These are phyloP conservation scores for Euborellia annulipes DNA, from an alignment of 1,140 invertebrate genomes.

Conservation along the genomic window DNA sequence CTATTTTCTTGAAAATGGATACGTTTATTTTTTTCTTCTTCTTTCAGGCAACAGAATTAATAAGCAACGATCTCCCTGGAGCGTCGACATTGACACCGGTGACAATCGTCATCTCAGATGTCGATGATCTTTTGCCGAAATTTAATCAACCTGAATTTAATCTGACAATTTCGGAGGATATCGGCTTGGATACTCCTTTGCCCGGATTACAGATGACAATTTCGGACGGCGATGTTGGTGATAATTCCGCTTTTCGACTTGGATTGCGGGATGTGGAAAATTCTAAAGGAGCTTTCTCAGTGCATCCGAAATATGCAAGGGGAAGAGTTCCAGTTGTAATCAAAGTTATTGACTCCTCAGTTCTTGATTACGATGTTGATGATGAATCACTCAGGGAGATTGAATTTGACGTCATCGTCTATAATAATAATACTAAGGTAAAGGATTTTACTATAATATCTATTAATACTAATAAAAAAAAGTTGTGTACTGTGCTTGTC, in stretches of 20 bases:
- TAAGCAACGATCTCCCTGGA: constrained; percentile 49
- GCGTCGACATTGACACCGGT: constrained; percentile 49
- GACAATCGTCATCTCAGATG: constrained; percentile 65
- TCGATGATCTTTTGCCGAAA: constrained; percentile 63
- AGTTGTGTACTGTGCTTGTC: too few species aligned
- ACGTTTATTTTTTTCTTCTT: too few species aligned
- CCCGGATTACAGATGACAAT: constrained; percentile 56
- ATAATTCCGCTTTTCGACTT: constrained; percentile 56
- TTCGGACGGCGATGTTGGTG: constrained; percentile 54
- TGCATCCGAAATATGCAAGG: constrained; percentile 47
- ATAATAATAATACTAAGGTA: constrained; percentile 28
- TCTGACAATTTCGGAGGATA: constrained; percentile 59
- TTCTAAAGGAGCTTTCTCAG: constrained; percentile 41
- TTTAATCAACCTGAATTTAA: constrained; percentile 53
- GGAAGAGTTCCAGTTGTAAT: constrained; percentile 59
- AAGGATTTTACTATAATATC: too few species aligned
- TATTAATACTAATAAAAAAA: too few species aligned
- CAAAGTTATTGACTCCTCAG: constrained; percentile 43
- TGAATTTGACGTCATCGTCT: constrained; percentile 55
- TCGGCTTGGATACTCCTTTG: constrained; percentile 33
- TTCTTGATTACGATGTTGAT: constrained; percentile 53
- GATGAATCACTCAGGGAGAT: constrained; percentile 38
- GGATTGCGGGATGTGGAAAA: constrained; percentile 40
- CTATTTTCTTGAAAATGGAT: too few species aligned
- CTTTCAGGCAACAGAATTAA: constrained; percentile 50